Evolutionary conservation across 2,797 vertebrate genomes (phyloP), one percentile per base, ranked within the genome.

Genomic region (Epinephelus coioides): DNA sequence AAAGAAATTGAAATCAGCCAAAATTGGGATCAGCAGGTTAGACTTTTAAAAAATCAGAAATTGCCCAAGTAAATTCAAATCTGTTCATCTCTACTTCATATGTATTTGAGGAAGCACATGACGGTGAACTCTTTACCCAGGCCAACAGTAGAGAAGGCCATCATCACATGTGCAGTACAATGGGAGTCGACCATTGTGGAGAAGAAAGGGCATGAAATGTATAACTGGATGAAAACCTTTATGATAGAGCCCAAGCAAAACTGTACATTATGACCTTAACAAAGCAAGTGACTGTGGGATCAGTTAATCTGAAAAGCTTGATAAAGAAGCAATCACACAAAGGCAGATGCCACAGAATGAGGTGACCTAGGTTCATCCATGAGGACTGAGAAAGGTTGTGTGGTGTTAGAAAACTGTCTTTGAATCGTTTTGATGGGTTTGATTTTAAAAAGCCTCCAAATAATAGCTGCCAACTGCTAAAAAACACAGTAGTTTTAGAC

Each of bases 211-310:
- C 27, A 54, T n/a, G 49, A 60, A 51, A 46, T 23, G 25, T 4
- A 40, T 57, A 63, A 59, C 11, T 30, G 61, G 3, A 40, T 46
- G 5, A 18, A 55, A 60, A 7, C 18, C 8, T 65, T 6, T 64
- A 19, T 40, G 38, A 55, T 30, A 66, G 17, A 78, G 25, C 21
- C 13, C 11, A 23, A 5, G 13, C 13, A 62, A 18, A 27, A 8
- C 0, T 40, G 2, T 47, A 23, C 34, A 54, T 59, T 69, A n/a
- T 66, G 25, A 50, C 9, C n/a, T 61, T 8, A 53, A 61, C 46
- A 73, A 60, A 73, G 30, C 47, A 18, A 27, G 50, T 62, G 63
- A 57, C 71, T 71, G 63, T 56, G 38, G 14, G n/a, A 38, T 13
- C 47, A 46, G 9, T 74, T 40, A 71, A 49, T 71, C 27, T 61